Base-by-base conservation (phyloP, 2,888 invertebrate genomes). In the Ophonus ardosiacus region DNA sequence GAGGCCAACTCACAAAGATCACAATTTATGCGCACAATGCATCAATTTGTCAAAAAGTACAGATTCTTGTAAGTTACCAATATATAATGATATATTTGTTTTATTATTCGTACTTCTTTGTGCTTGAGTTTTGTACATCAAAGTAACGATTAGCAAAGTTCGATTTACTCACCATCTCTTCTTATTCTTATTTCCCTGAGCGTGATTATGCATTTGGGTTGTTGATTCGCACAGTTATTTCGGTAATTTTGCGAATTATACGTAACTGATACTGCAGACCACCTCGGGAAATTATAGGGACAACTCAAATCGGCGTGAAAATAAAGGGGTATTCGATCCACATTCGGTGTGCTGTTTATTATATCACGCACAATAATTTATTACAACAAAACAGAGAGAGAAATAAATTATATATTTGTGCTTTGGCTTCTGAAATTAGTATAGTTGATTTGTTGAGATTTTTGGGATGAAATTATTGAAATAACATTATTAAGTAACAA, bases 161-260 rank as follows among this genome's bases (percentile, higher is more conserved):
- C 5, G 18, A 6, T 15, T 51, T 51, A 10, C 1, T 51, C 10
- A 51, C 13, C 8, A 51, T 51, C 13, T 51, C 59, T 21, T 76
- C n/a, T 43, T 24, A 24, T 78, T 57, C 56, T 57, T 78, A 18
- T 74, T 7, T n/a, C 7, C 7, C 31, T 2, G n/a, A 10, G 18
- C 56, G 57, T 57, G 57, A 56, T 78, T 78, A 78, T 78, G 56
- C 78, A 78, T 78, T 78, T 78, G 78, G 56, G 57, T 78, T 78
- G 57, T 78, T 78, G 31, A 31, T 31, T 56, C 78, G 56, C 57
- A 31, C 57, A 57, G 57, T 78, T 78, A 78, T 78, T 74, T 56
- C 15, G 78, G 78, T 24, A 78, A 78, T 78, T 78, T 57, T 57
- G 31, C 8, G 57, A 78, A 78, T 78, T 78, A 78, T 57, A 56